Conservation (phyloP, 2,888 invertebrate genomes). For the Agriotes lineatus region DNA sequence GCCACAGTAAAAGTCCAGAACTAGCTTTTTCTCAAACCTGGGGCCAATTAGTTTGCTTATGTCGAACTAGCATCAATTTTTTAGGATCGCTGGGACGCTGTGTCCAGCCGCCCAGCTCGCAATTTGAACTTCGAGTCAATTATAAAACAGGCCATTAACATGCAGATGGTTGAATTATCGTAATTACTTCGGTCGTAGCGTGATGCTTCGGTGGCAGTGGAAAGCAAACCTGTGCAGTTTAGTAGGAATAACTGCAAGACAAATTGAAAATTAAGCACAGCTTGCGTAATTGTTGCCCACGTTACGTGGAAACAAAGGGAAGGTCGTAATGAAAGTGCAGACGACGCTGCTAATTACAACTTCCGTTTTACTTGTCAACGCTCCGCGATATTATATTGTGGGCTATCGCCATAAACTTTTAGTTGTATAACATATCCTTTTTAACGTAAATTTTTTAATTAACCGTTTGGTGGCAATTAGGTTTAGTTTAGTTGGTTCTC, state of each 20-base stretch:
- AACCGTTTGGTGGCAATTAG: background rate
- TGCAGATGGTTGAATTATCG: conserved; percentile 12
- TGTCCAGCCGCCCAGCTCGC: too few relatives aligned
- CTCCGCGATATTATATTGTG: conserved; percentile 14
- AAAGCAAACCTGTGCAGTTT: conserved; percentile 12
- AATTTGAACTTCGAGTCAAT: background rate
- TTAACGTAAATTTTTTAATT: conserved; percentile 24
- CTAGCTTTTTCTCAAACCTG: background rate
- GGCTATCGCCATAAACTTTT: background rate
- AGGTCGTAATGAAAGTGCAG: conserved; percentile 31
- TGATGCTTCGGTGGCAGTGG: background rate
- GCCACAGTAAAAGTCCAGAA: background rate
- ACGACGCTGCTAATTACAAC: conserved; percentile 37
- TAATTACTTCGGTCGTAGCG: conserved; percentile 12
- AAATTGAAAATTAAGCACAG: conserved; percentile 18
- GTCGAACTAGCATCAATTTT: conserved; percentile 6
- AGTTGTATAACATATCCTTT: conserved; percentile 28
- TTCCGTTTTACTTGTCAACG: conserved; percentile 41
- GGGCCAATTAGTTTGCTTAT: background rate
- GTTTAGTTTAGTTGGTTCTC: background rate
- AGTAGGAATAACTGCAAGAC: conserved; percentile 5
- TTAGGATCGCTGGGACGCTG: too few relatives aligned
- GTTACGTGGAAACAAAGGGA: conserved; percentile 10
- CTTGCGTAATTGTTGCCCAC: conserved; percentile 10
- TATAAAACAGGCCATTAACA: conserved; percentile 14